Evolutionary conservation across 2,113 vertebrate species (phyloP).

Genomic region (Pontoporia blainvillei): DNA sequence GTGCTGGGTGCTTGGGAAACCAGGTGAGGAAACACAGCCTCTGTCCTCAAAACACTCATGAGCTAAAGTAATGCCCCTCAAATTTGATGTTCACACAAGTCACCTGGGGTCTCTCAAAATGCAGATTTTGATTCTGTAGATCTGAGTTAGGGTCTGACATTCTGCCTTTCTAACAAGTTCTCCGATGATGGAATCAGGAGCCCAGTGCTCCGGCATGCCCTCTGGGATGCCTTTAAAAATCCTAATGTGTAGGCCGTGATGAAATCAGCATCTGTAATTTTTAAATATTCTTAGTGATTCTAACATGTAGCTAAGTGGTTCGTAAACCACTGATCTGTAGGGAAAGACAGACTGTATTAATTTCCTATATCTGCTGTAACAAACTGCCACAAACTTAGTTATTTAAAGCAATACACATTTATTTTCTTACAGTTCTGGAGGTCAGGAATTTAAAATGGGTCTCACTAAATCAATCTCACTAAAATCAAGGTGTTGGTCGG

Average conservation of each 20-base stretch:
- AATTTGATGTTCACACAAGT: too few relatives aligned
- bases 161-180: background rate
- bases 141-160: background rate
- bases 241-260: background rate
- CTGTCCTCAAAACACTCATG: background rate
- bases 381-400: background rate
- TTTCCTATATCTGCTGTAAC: background rate
- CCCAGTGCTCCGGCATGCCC: background rate
- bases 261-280: background rate
- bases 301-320: background rate
- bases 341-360: background rate
- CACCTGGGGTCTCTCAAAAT: background rate
- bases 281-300: background rate
- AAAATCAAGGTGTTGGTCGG: background rate
- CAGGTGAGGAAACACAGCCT: background rate
- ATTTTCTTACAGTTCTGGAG: background rate
- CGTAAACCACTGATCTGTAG: background rate
- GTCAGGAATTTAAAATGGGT: background rate
- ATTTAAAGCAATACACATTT: background rate
- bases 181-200: background rate
- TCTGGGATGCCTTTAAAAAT: background rate
- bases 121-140: background rate
- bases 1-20: background rate
- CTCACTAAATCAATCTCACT: background rate
- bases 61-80: background rate